Evolutionary conservation across 2,888 invertebrate genomes (phyloP).

Genomic region (Sarcophaga carnaria): DNA sequence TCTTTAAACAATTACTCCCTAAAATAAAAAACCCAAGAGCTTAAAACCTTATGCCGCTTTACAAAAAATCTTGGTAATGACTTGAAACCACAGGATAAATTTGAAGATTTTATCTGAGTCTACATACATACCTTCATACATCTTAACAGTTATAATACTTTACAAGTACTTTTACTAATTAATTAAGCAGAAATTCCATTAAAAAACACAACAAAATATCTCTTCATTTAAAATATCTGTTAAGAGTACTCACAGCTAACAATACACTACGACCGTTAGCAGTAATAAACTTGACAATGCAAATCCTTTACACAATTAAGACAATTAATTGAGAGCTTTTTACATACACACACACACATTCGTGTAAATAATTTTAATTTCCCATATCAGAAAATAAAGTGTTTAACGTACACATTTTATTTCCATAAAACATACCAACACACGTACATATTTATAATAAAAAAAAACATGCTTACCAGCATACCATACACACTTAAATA

Average conservation of each 20-base stretch:
- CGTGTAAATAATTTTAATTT: background rate
- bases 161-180: conserved; percentile 23
- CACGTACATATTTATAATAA: background rate
- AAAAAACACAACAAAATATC: background rate
- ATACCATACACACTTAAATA: background rate
- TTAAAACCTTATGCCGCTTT: background rate
- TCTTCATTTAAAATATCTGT: background rate
- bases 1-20: background rate
- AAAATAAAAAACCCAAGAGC: too few relatives aligned
- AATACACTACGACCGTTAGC: background rate
- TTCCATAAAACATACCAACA: background rate
- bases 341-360: background rate
- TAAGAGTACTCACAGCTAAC: background rate
- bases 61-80: conserved; percentile 16
- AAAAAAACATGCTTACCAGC: background rate
- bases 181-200: conserved; percentile 45
- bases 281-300: conserved; percentile 19
- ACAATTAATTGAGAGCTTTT: conserved; percentile 21
- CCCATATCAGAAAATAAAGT: background rate
- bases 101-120: background rate
- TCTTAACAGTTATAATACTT: conserved; percentile 27
- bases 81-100: background rate
- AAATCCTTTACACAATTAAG: conserved; percentile 35
- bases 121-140: background rate
- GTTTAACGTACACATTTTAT: background rate